These are phyloP conservation scores for Aleadryas rufinucha DNA, from an alignment of 2,113 vertebrate genomes.

Conservation along the genomic window DNA sequence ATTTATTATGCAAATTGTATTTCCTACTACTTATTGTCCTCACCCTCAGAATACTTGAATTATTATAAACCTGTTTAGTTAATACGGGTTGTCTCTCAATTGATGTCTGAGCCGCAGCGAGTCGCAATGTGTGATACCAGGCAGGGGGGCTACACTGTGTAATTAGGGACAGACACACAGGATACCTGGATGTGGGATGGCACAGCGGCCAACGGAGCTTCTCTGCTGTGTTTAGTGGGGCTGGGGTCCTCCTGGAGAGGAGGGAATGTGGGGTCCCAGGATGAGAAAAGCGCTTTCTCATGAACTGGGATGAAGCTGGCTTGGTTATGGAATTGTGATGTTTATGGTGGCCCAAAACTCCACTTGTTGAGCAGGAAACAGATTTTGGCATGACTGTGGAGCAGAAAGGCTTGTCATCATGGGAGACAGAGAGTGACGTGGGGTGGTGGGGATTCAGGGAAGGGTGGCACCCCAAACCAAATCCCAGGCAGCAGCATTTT, in stretches of 20 bases:
- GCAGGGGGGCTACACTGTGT: neutral
- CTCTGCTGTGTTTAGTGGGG: neutral
- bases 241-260: neutral
- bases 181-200: neutral
- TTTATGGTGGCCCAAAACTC: neutral
- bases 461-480: too few species aligned
- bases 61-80: conserved; percentile 72
- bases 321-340: neutral
- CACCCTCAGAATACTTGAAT: conserved; percentile 69
- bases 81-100: conserved; percentile 57
- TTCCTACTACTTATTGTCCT: conserved; percentile 74
- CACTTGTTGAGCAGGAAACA: neutral
- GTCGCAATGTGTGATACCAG: neutral
- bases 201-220: neutral
- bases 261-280: neutral
- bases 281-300: too few species aligned
- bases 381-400: neutral
- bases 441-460: neutral
- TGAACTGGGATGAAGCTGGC: neutral
- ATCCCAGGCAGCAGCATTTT: neutral
- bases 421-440: neutral
- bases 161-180: conserved; percentile 8
- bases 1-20: conserved; percentile 81
- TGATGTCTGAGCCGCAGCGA: conserved; percentile 50
- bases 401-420: neutral